These are phyloP conservation scores for Perognathus longimembris DNA, from an alignment of 2,113 vertebrate species.

Conservation along the genomic window DNA sequence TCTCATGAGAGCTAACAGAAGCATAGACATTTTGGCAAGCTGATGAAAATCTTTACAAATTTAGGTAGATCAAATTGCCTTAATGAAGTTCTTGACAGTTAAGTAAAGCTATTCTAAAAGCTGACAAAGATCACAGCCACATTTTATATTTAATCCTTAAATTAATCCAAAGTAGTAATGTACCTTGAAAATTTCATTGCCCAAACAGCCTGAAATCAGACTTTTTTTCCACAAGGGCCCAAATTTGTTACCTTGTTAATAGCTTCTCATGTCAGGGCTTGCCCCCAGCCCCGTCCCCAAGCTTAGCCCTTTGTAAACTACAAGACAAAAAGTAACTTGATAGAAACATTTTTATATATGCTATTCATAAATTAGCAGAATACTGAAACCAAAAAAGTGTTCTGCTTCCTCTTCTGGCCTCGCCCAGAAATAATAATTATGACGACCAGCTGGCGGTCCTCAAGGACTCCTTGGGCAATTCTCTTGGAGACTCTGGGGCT, in stretches of 20 bases:
- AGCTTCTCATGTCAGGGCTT: neutral
- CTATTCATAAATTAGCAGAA: neutral
- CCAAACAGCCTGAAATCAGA: neutral
- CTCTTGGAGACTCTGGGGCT: neutral
- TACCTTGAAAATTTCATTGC: conserved; percentile 42
- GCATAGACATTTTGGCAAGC: neutral
- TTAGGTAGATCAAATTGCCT: conserved; percentile 41
- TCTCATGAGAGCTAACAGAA: conserved; percentile 20
- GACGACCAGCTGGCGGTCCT: neutral
- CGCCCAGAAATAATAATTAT: neutral
- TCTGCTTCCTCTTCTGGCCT: neutral
- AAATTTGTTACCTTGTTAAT: neutral
- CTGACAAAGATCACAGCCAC: conserved; percentile 25
- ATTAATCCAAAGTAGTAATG: conserved; percentile 23
- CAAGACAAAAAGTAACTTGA: conserved; percentile 5
- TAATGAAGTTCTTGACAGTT: conserved; percentile 47
- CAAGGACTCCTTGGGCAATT: conserved; percentile 16
- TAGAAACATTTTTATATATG: neutral
- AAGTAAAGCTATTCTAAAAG: conserved; percentile 47
- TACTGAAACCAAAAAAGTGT: neutral
- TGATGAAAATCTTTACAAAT: conserved; percentile 10
- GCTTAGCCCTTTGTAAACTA: conserved; percentile 5
- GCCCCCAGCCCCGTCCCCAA: neutral
- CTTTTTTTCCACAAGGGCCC: neutral
- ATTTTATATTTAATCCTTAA: conserved; percentile 52